These are phyloP conservation scores for Serilophus lunatus DNA, from an alignment of 2,113 vertebrate species.

Conservation along the genomic window DNA sequence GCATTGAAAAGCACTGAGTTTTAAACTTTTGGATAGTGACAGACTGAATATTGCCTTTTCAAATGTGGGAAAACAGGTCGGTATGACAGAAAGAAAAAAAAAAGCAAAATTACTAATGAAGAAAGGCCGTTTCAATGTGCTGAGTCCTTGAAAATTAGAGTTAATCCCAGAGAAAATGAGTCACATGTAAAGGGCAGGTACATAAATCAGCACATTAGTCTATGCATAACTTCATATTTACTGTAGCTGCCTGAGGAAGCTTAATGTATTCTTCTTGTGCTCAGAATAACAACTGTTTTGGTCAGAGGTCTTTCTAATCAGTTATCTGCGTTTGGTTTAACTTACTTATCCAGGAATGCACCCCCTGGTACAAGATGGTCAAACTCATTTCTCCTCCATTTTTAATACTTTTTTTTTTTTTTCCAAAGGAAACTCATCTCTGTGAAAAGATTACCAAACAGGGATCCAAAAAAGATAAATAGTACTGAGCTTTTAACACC, in stretches of 20 bases:
- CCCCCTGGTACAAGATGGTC: neutral
- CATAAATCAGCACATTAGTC: constrained; percentile 5
- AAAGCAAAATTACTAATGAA: neutral
- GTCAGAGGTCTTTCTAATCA: neutral
- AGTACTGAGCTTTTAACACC: neutral
- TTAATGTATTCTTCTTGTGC: neutral
- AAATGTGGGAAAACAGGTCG: neutral
- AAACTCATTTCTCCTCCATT: neutral
- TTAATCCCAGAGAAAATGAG: neutral
- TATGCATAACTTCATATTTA: constrained; percentile 12
- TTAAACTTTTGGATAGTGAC: neutral
- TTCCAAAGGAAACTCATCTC: neutral
- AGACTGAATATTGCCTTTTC: neutral
- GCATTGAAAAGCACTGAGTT: neutral
- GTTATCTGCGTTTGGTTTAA: neutral
- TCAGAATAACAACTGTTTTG: neutral
- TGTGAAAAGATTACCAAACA: neutral
- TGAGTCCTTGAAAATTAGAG: neutral
- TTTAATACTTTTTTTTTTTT: neutral
- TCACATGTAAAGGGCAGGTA: neutral
- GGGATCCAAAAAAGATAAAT: neutral
- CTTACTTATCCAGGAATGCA: neutral
- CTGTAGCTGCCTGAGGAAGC: neutral
- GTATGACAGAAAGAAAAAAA: neutral
- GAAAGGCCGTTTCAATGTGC: neutral